Conservation (phyloP, 2,797 vertebrate species). For the Nannoperca australis region DNA sequence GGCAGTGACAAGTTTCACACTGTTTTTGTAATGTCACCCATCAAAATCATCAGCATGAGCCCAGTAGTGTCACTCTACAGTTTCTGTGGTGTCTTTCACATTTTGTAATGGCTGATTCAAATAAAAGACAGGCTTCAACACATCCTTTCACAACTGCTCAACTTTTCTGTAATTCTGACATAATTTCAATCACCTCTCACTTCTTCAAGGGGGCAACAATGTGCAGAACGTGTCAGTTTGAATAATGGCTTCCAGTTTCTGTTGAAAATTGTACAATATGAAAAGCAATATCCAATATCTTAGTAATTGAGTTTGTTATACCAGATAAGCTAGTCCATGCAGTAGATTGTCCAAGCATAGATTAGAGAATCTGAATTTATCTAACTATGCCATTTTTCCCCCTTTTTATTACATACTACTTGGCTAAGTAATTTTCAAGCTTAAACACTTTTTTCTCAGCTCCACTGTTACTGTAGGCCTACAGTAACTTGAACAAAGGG, state of each 20-base stretch:
- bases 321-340: not conserved
- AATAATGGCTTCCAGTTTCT: slow-evolving; percentile 13
- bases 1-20: slow-evolving; percentile 38
- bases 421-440: not conserved
- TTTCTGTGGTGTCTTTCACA: slow-evolving; percentile 10
- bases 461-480: not conserved
- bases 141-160: slow-evolving; percentile 1
- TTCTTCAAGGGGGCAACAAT: not conserved
- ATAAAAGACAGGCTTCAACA: slow-evolving; percentile 20
- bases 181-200: slow-evolving; percentile 6
- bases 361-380: not conserved
- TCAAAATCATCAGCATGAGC: slow-evolving; percentile 32
- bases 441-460: not conserved
- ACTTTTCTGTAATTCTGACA: slow-evolving; percentile 17
- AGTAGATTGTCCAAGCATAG: not conserved
- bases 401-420: not conserved
- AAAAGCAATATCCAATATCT: not conserved
- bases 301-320: not conserved
- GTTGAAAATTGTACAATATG: not conserved
- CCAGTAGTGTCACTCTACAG: slow-evolving; percentile 23
- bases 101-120: slow-evolving; percentile 31
- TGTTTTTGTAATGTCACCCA: slow-evolving; percentile 25
- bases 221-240: not conserved
- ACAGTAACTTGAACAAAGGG: not conserved
- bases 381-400: not conserved